These are phyloP conservation scores for roundworm (Caenorhabditis elegans) DNA, from an alignment of 1,140 invertebrate genomes.

Conservation along the genomic window DNA sequence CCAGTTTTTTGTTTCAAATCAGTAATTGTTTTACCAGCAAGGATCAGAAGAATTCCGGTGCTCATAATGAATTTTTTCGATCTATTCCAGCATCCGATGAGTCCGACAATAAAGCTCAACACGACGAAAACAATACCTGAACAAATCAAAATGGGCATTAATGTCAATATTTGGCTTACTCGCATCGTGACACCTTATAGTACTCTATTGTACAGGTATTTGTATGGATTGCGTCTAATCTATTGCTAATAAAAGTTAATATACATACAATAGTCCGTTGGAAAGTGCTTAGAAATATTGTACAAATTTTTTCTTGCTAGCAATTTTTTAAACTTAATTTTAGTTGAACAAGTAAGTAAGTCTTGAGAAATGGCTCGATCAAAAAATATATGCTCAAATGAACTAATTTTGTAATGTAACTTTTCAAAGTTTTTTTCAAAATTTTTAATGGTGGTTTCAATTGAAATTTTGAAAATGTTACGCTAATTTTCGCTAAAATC, in stretches of 20 bases:
- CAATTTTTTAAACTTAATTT: no score
- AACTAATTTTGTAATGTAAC: no score
- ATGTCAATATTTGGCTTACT: slow-evolving; percentile 20
- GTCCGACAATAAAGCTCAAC: slow-evolving; percentile 31
- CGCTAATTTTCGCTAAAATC: no score
- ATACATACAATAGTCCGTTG: no score
- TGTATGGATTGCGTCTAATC: not conserved
- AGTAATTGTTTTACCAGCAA: slow-evolving; percentile 10
- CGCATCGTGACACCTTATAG: slow-evolving; percentile 20
- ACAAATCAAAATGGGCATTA: slow-evolving; percentile 31
- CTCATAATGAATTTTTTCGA: slow-evolving; percentile 21
- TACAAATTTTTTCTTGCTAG: no score
- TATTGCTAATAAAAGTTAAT: not conserved
- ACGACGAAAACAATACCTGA: slow-evolving; percentile 40
- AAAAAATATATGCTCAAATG: no score
- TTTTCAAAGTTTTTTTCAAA: no score
- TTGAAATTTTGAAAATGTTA: no score
- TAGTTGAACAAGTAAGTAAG: no score
- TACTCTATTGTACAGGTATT: slow-evolving; percentile 15
- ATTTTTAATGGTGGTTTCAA: no score
- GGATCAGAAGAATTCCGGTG: not conserved
- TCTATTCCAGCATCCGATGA: slow-evolving; percentile 33
- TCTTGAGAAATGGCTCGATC: no score
- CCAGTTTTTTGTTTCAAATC: not conserved
- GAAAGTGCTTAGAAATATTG: no score